Evolutionary conservation across 1,140 invertebrate genomes (phyloP), one percentile per base, ranked within the genome.

Genomic region (Brachionus paranguensis): DNA sequence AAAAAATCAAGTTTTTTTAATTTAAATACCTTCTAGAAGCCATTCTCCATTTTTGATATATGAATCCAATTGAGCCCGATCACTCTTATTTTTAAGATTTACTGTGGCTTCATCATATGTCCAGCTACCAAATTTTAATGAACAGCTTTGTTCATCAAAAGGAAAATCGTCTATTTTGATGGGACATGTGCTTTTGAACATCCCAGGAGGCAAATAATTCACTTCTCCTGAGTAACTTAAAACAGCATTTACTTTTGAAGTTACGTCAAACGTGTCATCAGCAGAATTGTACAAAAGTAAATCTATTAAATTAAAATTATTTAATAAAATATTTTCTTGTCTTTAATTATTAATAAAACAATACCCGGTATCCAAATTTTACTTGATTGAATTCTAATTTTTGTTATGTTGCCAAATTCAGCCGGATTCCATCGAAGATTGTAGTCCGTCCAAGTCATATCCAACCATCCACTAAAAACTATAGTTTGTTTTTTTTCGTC

Each of bases 161-260:
- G 89, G 89, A 85, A 90, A 90, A 81, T 88, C 86, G 43, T 86
- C 87, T 41, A 97, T 97, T 88, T 98, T 95, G 83, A 89, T 89
- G 55, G 85, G 86, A 85, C 97, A 99, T 7, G 96, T 98, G 14
- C 96, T 97, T 89, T 99, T 99, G 89, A 98, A 99, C 88, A 99
- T 98, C 5, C 97, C 97, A 64, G 96, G 96, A 41, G 96, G 96
- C 88, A 97, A 96, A 96, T 96, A 99, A 53, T 94, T 91, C 43
- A 99, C 96, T 89, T 94, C 95, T 14, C 97, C 97, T 90, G 96
- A 97, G 88, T 95, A 93, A 86, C 87, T 86, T 5, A 91, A 83
- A 7, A 88, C 87, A n/a, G 87, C 87, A 84, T 89, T 85, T 7
- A 88, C 88, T n/a, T 88, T 87, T 14, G 89, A 72, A 41, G 88